Evolutionary conservation across 2,797 vertebrate species (phyloP), one percentile per base, ranked within the genome.

Genomic region (Rhinatrema bivittatum): DNA sequence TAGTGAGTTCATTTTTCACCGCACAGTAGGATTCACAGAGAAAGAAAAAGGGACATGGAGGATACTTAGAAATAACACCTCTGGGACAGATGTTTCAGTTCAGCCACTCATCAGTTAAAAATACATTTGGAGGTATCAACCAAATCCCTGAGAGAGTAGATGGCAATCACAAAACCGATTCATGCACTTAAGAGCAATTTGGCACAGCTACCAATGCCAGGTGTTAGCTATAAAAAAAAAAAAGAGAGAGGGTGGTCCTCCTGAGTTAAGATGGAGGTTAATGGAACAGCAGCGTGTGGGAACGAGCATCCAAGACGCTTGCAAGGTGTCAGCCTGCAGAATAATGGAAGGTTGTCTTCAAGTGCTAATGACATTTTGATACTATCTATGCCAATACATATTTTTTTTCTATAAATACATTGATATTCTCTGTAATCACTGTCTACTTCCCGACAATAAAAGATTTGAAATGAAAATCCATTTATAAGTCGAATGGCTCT

Each of bases 131-230:
- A 36, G 35, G 23, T 39, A 32, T 50, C 39, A 36, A 49, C 12
- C 22, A 20, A 26, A 39, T 22, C 46, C 34, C 46, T 33, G n/a
- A 5, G 39, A 42, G 39, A 29, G 29, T 50, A 38, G 46, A 50
- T 50, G 50, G 50, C 46, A 42, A 50, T 50, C 46, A 42, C 33
- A 42, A 32, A 50, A 50, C 36, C 33, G 50, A 39, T 46, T 50
- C 50, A 50, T 42, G 50, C 50, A 50, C 50, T 50, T 50, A 46
- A 50, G 46, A 37, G 39, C 42, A 50, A 50, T 50, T 50, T 50
- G 46, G 39, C 50, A 37, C 23, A 25, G 33, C 37, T 15, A 38
- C 39, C 50, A 50, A 41, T 20, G 20, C 33, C 36, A 32, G 39
- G 46, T 31, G 46, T 42, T 42, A 32, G 33, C 46, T 42, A 25